phyloP scores from a whole-genome alignment of 2,888 invertebrate species.

The Drosophila mayaguana region DNA sequence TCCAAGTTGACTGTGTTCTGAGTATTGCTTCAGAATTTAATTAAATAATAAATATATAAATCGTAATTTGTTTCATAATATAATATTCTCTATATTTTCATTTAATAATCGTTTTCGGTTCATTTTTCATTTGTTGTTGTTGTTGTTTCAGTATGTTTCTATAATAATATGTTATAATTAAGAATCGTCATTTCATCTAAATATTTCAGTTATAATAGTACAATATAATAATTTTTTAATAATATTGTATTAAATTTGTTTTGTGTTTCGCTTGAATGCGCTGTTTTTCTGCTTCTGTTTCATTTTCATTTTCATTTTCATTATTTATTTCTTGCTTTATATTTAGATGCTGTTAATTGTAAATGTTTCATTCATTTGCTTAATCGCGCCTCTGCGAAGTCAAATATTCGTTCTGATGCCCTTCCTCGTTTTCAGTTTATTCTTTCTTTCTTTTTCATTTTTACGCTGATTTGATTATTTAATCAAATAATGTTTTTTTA shows the following conservation, averaged over 20 bases:
- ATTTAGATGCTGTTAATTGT: slow-evolving; percentile 33
- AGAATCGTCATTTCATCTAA: slow-evolving; percentile 83
- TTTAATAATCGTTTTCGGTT: slow-evolving; percentile 72
- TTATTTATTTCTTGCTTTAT: slow-evolving; percentile 12
- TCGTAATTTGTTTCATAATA: slow-evolving; percentile 61
- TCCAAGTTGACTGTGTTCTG: background rate
- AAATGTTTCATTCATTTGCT: slow-evolving; percentile 29
- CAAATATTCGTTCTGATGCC: slow-evolving; percentile 26
- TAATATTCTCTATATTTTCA: slow-evolving; percentile 83
- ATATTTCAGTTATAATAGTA: slow-evolving; percentile 82
- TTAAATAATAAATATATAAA: background rate
- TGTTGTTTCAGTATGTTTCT: slow-evolving; percentile 79
- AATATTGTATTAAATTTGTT: slow-evolving; percentile 74
- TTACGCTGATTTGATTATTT: slow-evolving; percentile 31
- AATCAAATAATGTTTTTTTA: slow-evolving; percentile 33
- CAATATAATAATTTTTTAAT: slow-evolving; percentile 81
- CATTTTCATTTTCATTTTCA: no score
- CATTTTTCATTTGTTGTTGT: slow-evolving; percentile 33
- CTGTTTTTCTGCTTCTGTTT: slow-evolving; percentile 14
- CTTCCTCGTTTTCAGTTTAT: slow-evolving; percentile 15
- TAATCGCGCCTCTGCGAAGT: slow-evolving; percentile 19
- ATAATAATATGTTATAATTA: slow-evolving; percentile 82
- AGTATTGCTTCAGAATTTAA: background rate
- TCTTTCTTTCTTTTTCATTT: slow-evolving; percentile 11
- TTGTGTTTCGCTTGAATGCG: slow-evolving; percentile 46